These are phyloP conservation scores for Drosophila pseudotakahashii DNA, from an alignment of 2,888 invertebrate genomes.

Conservation along the genomic window DNA sequence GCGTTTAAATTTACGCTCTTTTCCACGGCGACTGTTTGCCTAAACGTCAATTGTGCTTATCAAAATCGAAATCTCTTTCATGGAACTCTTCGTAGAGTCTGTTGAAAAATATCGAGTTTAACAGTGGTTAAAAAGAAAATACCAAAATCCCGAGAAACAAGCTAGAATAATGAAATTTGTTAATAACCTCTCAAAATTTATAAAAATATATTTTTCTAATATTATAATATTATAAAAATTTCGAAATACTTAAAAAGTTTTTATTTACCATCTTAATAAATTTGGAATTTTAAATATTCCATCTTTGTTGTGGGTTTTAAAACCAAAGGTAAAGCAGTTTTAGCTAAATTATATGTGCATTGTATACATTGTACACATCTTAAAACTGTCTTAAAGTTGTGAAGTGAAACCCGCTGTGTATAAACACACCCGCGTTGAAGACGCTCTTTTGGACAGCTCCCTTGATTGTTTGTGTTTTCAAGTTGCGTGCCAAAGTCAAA, in stretches of 20 bases:
- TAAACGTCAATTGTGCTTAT: constrained; percentile 49
- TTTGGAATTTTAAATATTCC: no score
- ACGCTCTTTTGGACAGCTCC: constrained; percentile 30
- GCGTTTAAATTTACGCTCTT: constrained; percentile 9
- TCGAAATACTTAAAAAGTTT: no score
- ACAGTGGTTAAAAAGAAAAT: no score
- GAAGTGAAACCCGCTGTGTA: constrained; percentile 29
- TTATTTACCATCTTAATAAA: no score
- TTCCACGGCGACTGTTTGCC: constrained; percentile 26
- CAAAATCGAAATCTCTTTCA: constrained; percentile 40
- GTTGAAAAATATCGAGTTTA: background rate
- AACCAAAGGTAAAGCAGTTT: constrained; percentile 15
- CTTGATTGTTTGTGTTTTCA: constrained; percentile 55
- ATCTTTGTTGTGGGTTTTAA: no score
- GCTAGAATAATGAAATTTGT: no score
- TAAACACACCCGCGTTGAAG: constrained; percentile 19
- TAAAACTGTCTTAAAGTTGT: constrained; percentile 3
- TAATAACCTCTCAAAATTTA: no score
- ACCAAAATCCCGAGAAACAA: no score
- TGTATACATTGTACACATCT: background rate
- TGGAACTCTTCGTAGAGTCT: constrained; percentile 13
- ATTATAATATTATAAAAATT: no score
- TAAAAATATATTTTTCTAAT: no score
- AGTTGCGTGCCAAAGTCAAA: constrained; percentile 29
- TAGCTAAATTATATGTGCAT: background rate